phyloP scores from a whole-genome alignment of 2,113 vertebrate species.

The Gallinago undulata region DNA sequence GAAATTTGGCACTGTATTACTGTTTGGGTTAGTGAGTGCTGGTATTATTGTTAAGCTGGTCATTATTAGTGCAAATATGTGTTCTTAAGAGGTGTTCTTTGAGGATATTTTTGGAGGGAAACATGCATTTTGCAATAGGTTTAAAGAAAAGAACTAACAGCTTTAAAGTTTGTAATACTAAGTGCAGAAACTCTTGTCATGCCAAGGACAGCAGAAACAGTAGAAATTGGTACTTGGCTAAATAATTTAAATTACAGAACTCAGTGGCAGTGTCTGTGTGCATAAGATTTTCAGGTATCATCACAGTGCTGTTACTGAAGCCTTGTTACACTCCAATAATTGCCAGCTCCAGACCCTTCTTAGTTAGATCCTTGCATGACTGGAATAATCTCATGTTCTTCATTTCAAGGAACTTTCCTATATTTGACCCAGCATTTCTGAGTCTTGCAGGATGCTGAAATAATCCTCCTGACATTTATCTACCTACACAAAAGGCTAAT shows the following conservation, averaged over 20 bases:
- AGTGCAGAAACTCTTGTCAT: not conserved
- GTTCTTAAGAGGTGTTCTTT: not conserved
- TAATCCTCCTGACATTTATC: not conserved
- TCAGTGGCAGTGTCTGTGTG: not conserved
- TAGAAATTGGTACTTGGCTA: not conserved
- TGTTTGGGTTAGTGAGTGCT: not conserved
- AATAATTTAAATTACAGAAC: not conserved
- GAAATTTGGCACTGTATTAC: not conserved
- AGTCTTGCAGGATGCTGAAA: not conserved
- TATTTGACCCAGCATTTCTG: not conserved
- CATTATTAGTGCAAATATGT: not conserved
- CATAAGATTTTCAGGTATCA: not conserved
- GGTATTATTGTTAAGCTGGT: not conserved
- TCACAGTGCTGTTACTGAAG: not conserved
- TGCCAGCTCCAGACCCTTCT: not conserved
- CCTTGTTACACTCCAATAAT: not conserved
- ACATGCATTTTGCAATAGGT: not conserved
- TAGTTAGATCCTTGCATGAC: not conserved
- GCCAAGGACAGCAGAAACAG: not conserved
- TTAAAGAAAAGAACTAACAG: not conserved
- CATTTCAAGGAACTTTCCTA: not conserved
- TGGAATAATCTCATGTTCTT: not conserved
- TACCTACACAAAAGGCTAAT: not conserved
- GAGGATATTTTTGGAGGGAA: not conserved
- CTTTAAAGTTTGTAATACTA: not conserved